A percentile compares a stretch with the other conserved stretches of the same genome.
These are phyloP conservation scores for Fregetta grallaria DNA, from an alignment of 2,113 vertebrate species.

Conservation along the genomic window DNA sequence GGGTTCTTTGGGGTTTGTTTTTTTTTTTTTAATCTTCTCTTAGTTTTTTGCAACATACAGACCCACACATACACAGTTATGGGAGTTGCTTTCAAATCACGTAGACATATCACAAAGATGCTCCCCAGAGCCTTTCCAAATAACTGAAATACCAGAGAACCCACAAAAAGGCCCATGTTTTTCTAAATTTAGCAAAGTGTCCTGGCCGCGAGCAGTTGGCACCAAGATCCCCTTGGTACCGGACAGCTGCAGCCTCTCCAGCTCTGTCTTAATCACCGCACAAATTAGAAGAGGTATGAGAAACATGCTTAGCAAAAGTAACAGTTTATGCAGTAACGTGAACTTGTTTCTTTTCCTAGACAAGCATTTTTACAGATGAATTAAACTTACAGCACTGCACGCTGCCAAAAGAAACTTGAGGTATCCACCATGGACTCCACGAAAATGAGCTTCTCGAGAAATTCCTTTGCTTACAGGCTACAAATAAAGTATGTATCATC, in stretches of 20 bases:
- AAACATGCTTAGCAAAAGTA: not conserved
- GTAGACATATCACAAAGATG: not conserved
- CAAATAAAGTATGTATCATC: not conserved
- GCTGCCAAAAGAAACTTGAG: not conserved
- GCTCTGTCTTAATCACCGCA: not conserved
- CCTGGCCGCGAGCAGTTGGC: not conserved
- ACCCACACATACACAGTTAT: not conserved
- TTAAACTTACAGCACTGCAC: not conserved
- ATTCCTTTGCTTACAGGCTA: not conserved
- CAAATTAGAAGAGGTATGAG: not conserved
- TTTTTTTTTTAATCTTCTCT: not conserved
- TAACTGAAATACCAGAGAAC: conserved; percentile 29
- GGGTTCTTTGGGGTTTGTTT: not conserved
- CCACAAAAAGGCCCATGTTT: not conserved
- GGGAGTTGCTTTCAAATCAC: not conserved
- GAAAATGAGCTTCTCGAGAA: not conserved
- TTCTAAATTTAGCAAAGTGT: conserved; percentile 1
- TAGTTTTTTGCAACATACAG: not conserved
- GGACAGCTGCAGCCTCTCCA: not conserved
- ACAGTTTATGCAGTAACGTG: not conserved
- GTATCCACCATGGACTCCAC: not conserved
- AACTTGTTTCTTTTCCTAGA: not conserved
- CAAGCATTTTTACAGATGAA: not conserved
- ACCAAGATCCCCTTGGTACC: not conserved
- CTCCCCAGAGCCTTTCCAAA: not conserved